Conservation (phyloP, 2,113 vertebrate species). For the Xenotilapia leptura region DNA sequence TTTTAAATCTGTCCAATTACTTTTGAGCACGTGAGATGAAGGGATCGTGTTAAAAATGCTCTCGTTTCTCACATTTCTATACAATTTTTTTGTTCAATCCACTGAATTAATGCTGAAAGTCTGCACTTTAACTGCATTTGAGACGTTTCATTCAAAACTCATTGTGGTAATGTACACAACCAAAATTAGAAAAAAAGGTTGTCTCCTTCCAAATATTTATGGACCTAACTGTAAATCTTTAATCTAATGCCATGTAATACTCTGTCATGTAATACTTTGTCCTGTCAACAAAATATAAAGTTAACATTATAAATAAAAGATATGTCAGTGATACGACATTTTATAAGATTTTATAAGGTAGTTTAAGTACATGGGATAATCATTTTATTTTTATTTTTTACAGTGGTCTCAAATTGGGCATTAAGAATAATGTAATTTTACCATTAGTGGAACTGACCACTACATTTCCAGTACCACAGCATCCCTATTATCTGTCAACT, state of each 20-base stretch:
- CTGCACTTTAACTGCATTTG: not conserved
- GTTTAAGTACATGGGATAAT: not conserved
- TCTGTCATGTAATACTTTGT: not conserved
- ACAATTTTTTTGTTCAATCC: not conserved
- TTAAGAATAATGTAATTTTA: not conserved
- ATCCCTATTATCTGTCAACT: not conserved
- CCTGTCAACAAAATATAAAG: not conserved
- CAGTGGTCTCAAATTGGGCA: not conserved
- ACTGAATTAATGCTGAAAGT: not conserved
- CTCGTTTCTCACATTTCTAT: not conserved
- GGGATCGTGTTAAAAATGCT: not conserved
- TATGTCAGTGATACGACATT: not conserved
- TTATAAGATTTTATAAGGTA: not conserved
- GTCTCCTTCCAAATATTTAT: not conserved
- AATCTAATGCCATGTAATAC: not conserved
- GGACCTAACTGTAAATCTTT: not conserved
- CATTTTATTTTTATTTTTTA: not conserved
- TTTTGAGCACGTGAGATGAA: not conserved
- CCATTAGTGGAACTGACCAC: not conserved
- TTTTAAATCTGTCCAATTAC: not conserved
- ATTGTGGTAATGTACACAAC: not conserved
- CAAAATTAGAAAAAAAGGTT: not conserved
- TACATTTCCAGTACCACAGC: not conserved
- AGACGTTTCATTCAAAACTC: accelerated
- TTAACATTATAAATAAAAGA: not conserved